A percentile compares a stretch with the other conserved stretches of the same genome.
Conservation (phyloP, 1,140 invertebrate genomes). For the Pantala flavescens region DNA sequence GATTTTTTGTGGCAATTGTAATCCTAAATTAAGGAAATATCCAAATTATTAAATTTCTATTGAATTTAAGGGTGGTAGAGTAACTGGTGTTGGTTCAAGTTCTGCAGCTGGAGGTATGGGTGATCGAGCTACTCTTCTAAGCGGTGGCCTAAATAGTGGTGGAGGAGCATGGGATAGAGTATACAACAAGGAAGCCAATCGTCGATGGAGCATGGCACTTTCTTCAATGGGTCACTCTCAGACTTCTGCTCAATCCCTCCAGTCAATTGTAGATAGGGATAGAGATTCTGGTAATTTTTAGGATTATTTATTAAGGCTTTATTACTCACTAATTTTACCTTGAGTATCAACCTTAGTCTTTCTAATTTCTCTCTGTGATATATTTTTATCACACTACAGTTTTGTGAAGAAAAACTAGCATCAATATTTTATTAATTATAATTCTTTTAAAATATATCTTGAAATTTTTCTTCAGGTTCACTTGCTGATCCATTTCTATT, state of each 20-base stretch:
- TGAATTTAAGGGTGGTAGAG: neutral
- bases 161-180: constrained; percentile 53
- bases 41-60: too few species aligned
- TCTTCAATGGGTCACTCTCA: constrained; percentile 87
- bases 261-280: constrained; percentile 70
- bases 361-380: neutral
- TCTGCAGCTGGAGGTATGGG: neutral
- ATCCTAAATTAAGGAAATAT: too few species aligned
- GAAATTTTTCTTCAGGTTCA: too few species aligned
- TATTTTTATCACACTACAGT: too few species aligned
- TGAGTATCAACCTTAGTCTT: neutral
- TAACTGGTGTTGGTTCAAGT: neutral
- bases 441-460: too few species aligned
- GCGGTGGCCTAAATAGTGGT: neutral
- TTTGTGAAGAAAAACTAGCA: too few species aligned
- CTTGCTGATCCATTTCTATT: too few species aligned
- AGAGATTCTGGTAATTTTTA: constrained; percentile 42
- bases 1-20: too few species aligned
- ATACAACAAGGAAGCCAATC: constrained; percentile 64
- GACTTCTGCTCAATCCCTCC: constrained; percentile 80
- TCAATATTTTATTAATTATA: too few species aligned
- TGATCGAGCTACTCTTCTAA: neutral
- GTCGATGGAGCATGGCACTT: constrained; percentile 82
- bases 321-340: too few species aligned
- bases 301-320: constrained; percentile 18